Evolutionary conservation across 1,140 invertebrate species (phyloP), one percentile per base, ranked within the genome.

Genomic region (Drosophila willistoni): DNA sequence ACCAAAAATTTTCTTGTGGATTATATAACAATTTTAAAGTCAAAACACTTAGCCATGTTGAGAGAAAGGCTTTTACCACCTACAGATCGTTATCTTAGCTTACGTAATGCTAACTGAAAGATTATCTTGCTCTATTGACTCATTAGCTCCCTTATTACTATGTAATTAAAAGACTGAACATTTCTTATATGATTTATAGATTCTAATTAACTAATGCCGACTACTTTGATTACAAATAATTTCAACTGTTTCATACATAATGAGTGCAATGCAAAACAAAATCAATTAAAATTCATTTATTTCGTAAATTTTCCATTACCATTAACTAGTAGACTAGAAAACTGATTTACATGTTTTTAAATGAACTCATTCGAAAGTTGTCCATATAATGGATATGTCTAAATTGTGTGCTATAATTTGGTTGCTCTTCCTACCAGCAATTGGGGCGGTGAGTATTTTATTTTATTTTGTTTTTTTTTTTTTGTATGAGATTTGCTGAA

Each of bases 401-500:
- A 68, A 62, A 36, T 22, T 47, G 2, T 66, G 12, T 7, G 36
- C 6, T 13, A 65, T 77, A 6, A 25, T 51, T 54, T 17, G 25
- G 9, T 22, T 77, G 9, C 10, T 80, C 13, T 71, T 22, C 5
- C 7, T 57, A 3, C 44, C 47, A 33, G 22, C 44, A 10, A 3
- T 13, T 39, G 7, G 42, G 41, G 42, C 76, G 22, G 83, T 87
- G 44, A 87, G 80, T 80, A 25, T 7, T 64, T 9, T 10, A 36
- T 19, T 12, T 12, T 13, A 17, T 29, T 5, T 7, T 12, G 3
- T 10, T 54, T 54, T 39, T 2, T 14, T 9, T 1, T 10, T 54
- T 54, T 39, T 2, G 13, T 9, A 9, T 14, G 7, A 2, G 1
- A 14, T 14, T n/a, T 12, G 22, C 10, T 25, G 1, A 39, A 12